A percentile compares a stretch with the other conserved stretches of the same genome.
Evolutionary conservation across 1,140 invertebrate species (phyloP).

Genomic region (Microplitis mediator): DNA sequence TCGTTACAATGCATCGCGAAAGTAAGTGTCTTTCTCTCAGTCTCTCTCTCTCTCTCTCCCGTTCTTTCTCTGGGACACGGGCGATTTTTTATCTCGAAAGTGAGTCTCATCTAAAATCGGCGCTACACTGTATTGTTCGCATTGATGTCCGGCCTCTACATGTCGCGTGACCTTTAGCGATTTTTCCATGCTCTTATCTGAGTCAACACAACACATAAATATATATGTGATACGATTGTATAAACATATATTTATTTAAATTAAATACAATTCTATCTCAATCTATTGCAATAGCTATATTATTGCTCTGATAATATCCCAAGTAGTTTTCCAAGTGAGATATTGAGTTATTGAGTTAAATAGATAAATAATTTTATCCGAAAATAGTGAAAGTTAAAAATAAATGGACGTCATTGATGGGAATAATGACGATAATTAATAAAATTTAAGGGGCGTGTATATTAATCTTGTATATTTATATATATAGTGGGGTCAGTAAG

Average conservation of each 20-base stretch:
- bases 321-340: too few relatives aligned
- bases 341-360: too few relatives aligned
- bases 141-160: neutral
- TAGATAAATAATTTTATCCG: too few relatives aligned
- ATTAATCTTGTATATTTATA: neutral
- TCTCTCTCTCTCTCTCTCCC: neutral
- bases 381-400: too few relatives aligned
- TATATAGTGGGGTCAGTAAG: slow-evolving; percentile 13
- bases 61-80: neutral
- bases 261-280: too few relatives aligned
- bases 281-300: too few relatives aligned
- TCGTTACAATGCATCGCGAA: slow-evolving; percentile 5
- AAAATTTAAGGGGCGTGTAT: slow-evolving; percentile 26
- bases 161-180: neutral
- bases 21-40: neutral
- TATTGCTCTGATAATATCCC: too few relatives aligned
- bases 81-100: neutral
- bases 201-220: neutral
- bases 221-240: neutral
- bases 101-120: neutral
- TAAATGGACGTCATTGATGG: neutral
- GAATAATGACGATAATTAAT: slow-evolving; percentile 1
- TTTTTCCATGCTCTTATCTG: neutral
- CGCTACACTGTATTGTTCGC: neutral
- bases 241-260: neutral